Base-by-base conservation (phyloP, 2,888 invertebrate genomes). In the Nematopogon swammerdamellus region DNA sequence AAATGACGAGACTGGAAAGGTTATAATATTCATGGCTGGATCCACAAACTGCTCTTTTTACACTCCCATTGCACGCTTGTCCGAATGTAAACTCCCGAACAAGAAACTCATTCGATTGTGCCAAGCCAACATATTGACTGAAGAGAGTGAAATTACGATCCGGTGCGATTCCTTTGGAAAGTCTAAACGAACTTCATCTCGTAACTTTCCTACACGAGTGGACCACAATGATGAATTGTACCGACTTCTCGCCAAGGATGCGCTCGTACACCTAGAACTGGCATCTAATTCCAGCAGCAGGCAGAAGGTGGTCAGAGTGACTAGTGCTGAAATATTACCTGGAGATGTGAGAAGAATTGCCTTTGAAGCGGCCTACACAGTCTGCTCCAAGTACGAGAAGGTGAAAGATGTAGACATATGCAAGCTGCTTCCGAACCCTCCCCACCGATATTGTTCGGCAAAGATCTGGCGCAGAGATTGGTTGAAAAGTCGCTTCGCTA, bases 281-380 rank as follows among this genome's bases (percentile, higher is more conserved):
- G 53, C 62, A 2, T 69, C 74, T 8, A 46, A 63, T 17, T 64
- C 72, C 49, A 63, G 62, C 52, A 72, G 74, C 51, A 75, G 75
- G 56, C 72, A 72, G 54, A 64, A 68, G 51, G 59, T 75, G 43
- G 51, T 70, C 5, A 59, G 65, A 51, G 68, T 76, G 29, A 73
- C 74, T 49, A 68, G 65, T 51, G 66, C 65, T 11, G 70, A 68
- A 61, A 61, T 72, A 52, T 65, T 65, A n/a, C 59, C 68, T 1
- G 70, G 68, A 2, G 65, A 60, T 60, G 61, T 68, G 46, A 74
- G 72, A 8, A 68, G 66, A 1, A 73, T 76, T 44, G 67, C 75
- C 57, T 76, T 76, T 52, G 72, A 76, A 51, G 72, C 74, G 1
- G 76, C 68, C 17, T 76, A 70, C 56, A 74, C 76, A 16, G 65